These are phyloP conservation scores for Ips nitidus DNA, from an alignment of 1,140 invertebrate species.

Conservation along the genomic window DNA sequence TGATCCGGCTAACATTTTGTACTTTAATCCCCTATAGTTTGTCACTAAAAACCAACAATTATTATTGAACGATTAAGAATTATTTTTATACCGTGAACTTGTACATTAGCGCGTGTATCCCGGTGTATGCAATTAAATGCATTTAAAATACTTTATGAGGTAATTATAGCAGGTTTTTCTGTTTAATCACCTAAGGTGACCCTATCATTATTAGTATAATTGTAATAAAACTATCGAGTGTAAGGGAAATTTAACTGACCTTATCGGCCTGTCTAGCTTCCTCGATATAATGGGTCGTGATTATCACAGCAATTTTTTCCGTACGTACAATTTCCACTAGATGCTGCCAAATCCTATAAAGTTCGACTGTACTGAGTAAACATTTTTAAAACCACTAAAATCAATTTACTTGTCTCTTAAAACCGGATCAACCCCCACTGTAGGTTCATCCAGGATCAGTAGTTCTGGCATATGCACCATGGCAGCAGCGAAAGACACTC, in stretches of 20 bases:
- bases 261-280: slow-evolving; percentile 82
- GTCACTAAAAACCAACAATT: no score
- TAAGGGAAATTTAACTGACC: slow-evolving; percentile 54
- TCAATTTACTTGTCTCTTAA: slow-evolving; percentile 72
- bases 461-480: slow-evolving; percentile 86
- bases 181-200: no score
- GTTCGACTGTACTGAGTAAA: background rate
- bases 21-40: no score
- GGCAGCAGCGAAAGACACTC: slow-evolving; percentile 84
- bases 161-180: no score
- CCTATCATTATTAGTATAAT: no score
- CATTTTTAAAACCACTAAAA: background rate
- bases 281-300: slow-evolving; percentile 95
- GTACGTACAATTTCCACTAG: slow-evolving; percentile 72
- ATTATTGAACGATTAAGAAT: no score
- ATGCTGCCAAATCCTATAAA: slow-evolving; percentile 85
- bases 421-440: slow-evolving; percentile 88
- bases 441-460: slow-evolving; percentile 90
- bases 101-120: no score
- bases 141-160: no score
- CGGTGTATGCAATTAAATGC: no score
- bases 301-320: slow-evolving; percentile 73
- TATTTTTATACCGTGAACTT: no score
- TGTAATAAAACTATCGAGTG: no score
- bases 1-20: no score